Evolutionary conservation across 2,797 vertebrate species (phyloP).

Genomic region (Galagoides demidoff): DNA sequence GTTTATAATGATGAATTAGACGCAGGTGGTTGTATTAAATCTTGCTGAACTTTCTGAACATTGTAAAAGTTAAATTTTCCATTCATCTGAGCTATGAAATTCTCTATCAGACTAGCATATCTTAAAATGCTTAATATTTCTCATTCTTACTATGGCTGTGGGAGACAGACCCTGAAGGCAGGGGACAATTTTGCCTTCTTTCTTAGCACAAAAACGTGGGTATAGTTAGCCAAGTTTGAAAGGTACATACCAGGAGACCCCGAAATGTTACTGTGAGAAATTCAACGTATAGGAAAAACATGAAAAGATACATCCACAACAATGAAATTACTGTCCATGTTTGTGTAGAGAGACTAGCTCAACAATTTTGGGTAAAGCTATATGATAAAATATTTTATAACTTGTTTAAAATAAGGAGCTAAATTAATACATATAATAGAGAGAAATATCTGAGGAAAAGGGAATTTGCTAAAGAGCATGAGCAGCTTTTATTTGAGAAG

Average conservation of each 20-base stretch:
- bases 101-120: background rate
- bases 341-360: background rate
- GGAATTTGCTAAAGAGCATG: background rate
- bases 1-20: background rate
- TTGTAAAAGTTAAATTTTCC: background rate
- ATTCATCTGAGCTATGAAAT: background rate
- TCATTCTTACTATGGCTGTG: background rate
- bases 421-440: background rate
- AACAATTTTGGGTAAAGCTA: background rate
- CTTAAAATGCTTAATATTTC: constrained; percentile 7
- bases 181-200: background rate
- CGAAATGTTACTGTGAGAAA: background rate
- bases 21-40: constrained; percentile 11
- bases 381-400: background rate
- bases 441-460: background rate
- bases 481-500: background rate
- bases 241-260: background rate
- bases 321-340: background rate
- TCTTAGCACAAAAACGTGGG: background rate
- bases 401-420: background rate
- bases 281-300: background rate
- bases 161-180: background rate
- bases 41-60: constrained; percentile 11
- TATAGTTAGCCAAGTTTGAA: background rate
- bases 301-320: background rate